These are phyloP conservation scores for Anguilla megastoma DNA, from an alignment of 2,797 vertebrate genomes.

Conservation along the genomic window DNA sequence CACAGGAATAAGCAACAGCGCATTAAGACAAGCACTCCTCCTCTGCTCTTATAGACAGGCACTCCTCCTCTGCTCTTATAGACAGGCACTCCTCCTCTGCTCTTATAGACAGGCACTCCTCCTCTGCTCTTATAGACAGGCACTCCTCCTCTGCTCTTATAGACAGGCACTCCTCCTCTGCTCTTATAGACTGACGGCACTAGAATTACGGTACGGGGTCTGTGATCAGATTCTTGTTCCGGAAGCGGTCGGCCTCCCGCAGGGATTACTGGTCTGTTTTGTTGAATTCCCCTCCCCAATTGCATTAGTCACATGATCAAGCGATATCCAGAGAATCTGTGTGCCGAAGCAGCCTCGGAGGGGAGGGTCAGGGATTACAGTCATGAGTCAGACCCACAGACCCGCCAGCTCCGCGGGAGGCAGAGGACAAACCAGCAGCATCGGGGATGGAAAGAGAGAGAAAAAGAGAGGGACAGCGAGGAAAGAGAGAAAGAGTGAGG, in stretches of 20 bases:
- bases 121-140: too few relatives aligned
- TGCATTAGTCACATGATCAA: constrained; percentile 28
- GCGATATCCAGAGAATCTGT: constrained; percentile 22
- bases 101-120: too few relatives aligned
- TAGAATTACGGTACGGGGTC: background rate
- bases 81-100: background rate
- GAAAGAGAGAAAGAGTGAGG: background rate
- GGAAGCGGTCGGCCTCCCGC: background rate
- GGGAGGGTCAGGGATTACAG: background rate
- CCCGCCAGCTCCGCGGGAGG: background rate
- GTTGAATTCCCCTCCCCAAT: background rate
- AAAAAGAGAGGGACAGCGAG: constrained; percentile 1
- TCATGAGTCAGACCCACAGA: constrained; percentile 6
- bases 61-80: too few relatives aligned
- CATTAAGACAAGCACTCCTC: background rate
- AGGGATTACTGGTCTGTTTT: background rate
- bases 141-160: too few relatives aligned
- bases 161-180: background rate
- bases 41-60: too few relatives aligned
- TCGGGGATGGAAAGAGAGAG: background rate
- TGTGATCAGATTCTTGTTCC: background rate
- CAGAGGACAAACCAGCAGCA: background rate
- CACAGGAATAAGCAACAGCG: background rate
- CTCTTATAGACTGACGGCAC: background rate
- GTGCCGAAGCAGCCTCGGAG: constrained; percentile 29